These are phyloP conservation scores for Solea solea DNA, from an alignment of 2,113 vertebrate genomes.

Conservation along the genomic window DNA sequence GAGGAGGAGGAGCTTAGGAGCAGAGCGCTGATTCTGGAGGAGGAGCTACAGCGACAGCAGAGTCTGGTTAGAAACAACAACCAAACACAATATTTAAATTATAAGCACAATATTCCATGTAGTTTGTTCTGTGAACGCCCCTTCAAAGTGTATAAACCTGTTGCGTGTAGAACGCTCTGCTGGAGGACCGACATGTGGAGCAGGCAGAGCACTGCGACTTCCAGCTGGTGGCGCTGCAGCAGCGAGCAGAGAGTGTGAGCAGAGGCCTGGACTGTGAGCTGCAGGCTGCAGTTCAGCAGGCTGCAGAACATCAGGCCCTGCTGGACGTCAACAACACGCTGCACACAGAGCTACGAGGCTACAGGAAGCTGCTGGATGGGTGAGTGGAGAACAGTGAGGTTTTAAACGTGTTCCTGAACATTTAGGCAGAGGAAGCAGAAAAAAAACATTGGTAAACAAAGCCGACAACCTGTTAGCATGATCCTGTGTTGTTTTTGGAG, in stretches of 20 bases:
- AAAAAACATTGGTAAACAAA: no score
- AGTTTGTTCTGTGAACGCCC: no score
- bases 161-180: conserved; percentile 8
- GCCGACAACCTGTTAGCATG: no score
- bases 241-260: conserved; percentile 11
- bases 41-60: conserved; percentile 33
- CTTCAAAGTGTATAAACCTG: no score
- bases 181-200: conserved; percentile 3
- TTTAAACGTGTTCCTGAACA: no score
- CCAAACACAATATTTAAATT: no score
- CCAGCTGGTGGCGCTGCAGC: conserved; percentile 15
- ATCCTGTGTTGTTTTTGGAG: no score
- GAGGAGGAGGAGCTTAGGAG: no score
- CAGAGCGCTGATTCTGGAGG: conserved; percentile 4
- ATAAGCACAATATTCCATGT: no score
- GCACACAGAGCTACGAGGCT: conserved; percentile 34
- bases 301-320: conserved; percentile 20
- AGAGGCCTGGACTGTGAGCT: conserved; percentile 34
- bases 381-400: no score
- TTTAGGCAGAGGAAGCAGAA: no score
- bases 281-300: not conserved
- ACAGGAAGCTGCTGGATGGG: conserved; percentile 27
- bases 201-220: no score
- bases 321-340: conserved; percentile 35
- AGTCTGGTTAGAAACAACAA: conserved; percentile 16